Conservation (phyloP, 1,140 invertebrate genomes). For the Drosophila trapezifrons region DNA sequence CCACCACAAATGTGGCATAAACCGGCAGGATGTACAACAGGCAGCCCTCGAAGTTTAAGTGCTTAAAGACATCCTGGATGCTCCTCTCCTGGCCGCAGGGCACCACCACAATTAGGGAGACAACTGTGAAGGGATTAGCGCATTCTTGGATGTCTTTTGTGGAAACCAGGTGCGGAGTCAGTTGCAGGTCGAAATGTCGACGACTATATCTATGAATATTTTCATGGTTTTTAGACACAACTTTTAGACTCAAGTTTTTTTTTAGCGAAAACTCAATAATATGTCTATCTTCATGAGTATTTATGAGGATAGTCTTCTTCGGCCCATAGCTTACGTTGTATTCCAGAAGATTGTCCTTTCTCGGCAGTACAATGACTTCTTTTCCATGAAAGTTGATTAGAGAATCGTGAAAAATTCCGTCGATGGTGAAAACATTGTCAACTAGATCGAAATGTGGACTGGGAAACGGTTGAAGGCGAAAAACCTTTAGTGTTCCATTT, state of each 20-base stretch:
- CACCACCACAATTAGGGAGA: slow-evolving; percentile 25
- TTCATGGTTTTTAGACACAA: too few species aligned
- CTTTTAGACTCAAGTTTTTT: slow-evolving; percentile 5
- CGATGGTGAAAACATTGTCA: too few species aligned
- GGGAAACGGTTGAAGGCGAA: slow-evolving; percentile 14
- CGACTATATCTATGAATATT: too few species aligned
- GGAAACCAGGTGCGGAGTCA: not conserved
- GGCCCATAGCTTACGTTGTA: slow-evolving; percentile 1
- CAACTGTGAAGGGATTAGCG: not conserved
- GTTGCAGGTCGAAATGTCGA: not conserved
- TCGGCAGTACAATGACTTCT: not conserved
- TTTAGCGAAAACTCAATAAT: slow-evolving; percentile 5
- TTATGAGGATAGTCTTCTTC: not conserved
- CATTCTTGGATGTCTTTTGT: not conserved
- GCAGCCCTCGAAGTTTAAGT: not conserved
- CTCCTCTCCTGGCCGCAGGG: slow-evolving; percentile 25
- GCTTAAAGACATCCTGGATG: slow-evolving; percentile 23
- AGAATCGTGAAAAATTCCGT: not conserved
- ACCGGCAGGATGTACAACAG: slow-evolving; percentile 6
- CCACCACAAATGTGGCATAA: slow-evolving; percentile 29
- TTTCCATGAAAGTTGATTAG: slow-evolving; percentile 15
- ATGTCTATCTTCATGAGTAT: not conserved
- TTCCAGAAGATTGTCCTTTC: not conserved
- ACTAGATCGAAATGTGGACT: not conserved
- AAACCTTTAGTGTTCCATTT: not conserved